These are phyloP conservation scores for Epizoanthus rinbou DNA, from an alignment of 92 coral and sea anemone species.

Conservation along the genomic window DNA sequence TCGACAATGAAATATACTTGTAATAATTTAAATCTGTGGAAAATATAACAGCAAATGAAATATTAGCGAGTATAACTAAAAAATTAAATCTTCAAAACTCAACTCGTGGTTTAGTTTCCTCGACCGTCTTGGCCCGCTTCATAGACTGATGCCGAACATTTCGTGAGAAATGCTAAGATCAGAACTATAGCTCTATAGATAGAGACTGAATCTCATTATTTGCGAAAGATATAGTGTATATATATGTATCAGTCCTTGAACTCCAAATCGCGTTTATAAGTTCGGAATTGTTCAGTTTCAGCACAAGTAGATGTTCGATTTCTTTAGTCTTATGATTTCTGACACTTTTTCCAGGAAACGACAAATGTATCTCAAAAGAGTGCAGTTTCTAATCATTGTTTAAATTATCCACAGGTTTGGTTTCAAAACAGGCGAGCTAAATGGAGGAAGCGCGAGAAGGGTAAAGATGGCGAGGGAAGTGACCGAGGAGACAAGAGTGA, in stretches of 20 bases:
- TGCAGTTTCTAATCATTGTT: background rate
- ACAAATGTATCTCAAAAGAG: background rate
- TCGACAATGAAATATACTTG: conserved; percentile 3
- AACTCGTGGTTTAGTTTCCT: background rate
- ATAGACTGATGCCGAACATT: no score
- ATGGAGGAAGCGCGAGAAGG: conserved; percentile 95
- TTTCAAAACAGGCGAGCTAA: conserved; percentile 98
- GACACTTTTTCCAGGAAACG: background rate
- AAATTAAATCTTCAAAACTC: background rate
- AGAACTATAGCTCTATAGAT: no score
- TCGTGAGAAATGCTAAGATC: no score
- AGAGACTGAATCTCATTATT: no score
- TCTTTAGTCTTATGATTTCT: no score
- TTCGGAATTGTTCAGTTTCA: no score
- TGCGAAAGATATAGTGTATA: no score
- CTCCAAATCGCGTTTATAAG: no score
- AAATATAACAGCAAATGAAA: background rate
- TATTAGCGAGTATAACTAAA: background rate
- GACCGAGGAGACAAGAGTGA: conserved; percentile 57
- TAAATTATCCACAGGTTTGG: conserved; percentile 79
- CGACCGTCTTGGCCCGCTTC: no score
- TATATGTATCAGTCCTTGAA: no score
- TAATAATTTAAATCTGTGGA: conserved; percentile 6
- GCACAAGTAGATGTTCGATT: no score
- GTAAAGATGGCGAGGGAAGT: conserved; percentile 56